Evolutionary conservation across 2,888 invertebrate genomes (phyloP).

Genomic region (Apoda limacodes): DNA sequence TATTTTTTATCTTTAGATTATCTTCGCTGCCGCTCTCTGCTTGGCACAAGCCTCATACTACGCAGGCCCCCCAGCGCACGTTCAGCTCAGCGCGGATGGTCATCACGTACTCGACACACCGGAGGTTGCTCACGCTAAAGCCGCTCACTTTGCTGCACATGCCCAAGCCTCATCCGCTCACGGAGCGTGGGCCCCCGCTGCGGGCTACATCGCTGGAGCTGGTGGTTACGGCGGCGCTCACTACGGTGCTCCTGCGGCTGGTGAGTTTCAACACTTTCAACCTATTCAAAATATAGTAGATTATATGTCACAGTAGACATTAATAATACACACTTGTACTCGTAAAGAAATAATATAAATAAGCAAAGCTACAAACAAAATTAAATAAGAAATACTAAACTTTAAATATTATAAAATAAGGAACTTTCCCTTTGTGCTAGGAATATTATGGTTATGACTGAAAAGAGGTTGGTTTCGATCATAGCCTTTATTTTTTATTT

Average conservation of each 20-base stretch:
- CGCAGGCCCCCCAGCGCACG: slow-evolving; percentile 57
- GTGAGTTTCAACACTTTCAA: no score
- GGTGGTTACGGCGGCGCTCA: slow-evolving; percentile 36
- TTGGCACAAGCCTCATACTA: slow-evolving; percentile 66
- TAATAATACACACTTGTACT: no score
- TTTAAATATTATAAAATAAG: no score
- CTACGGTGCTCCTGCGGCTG: slow-evolving; percentile 59
- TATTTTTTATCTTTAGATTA: slow-evolving; percentile 40
- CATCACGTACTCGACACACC: slow-evolving; percentile 65
- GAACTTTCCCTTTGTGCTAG: no score
- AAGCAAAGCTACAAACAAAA: no score
- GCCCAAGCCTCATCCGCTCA: slow-evolving; percentile 57
- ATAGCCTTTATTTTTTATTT: background rate
- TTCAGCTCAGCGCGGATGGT: slow-evolving; percentile 65
- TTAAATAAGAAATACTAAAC: no score
- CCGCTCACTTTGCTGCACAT: slow-evolving; percentile 57
- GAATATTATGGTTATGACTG: no score
- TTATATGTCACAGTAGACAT: no score
- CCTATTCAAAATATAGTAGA: no score
- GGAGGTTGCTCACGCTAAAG: slow-evolving; percentile 63
- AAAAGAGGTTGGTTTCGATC: no score
- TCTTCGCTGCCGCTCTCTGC: slow-evolving; percentile 60
- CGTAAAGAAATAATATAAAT: no score
- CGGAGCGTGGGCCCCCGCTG: slow-evolving; percentile 58
- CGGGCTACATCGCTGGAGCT: slow-evolving; percentile 33